phyloP scores from a whole-genome alignment of 1,140 invertebrate genomes.

The Goniozus legneri region DNA sequence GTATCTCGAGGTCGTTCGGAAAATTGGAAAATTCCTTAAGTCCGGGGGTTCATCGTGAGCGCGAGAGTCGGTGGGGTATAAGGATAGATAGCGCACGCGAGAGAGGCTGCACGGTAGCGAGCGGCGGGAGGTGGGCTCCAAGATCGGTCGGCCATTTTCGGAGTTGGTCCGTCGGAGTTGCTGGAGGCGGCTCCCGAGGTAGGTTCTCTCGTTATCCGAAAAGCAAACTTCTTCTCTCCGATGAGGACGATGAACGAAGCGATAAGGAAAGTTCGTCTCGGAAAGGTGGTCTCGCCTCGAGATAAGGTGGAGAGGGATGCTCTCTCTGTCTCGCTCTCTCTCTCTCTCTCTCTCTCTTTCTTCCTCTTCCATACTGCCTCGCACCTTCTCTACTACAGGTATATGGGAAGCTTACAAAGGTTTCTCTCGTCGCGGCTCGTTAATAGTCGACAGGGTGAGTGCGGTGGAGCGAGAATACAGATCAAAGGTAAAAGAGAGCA shows the following conservation, averaged over 20 bases:
- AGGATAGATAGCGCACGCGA: neutral
- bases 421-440: neutral
- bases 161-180: slow-evolving; percentile 19
- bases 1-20: neutral
- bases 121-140: neutral
- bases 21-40: slow-evolving; percentile 5
- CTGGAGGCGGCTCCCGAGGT: slow-evolving; percentile 13
- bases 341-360: neutral
- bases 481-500: too few relatives aligned
- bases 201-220: slow-evolving; percentile 27
- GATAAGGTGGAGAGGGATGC: slow-evolving; percentile 8
- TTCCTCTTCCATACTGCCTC: neutral
- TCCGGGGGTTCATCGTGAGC: neutral
- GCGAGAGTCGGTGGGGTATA: neutral
- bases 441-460: neutral
- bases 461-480: too few relatives aligned
- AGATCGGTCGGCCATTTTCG: slow-evolving; percentile 10
- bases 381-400: neutral
- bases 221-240: slow-evolving; percentile 26
- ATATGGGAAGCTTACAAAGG: neutral
- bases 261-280: slow-evolving; percentile 25
- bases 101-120: neutral
- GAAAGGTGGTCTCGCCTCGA: slow-evolving; percentile 11
- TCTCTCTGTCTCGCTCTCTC: neutral
- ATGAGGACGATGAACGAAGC: slow-evolving; percentile 25